phyloP scores from a whole-genome alignment of 2,888 invertebrate genomes.

The Nemotelus pantherinus region DNA sequence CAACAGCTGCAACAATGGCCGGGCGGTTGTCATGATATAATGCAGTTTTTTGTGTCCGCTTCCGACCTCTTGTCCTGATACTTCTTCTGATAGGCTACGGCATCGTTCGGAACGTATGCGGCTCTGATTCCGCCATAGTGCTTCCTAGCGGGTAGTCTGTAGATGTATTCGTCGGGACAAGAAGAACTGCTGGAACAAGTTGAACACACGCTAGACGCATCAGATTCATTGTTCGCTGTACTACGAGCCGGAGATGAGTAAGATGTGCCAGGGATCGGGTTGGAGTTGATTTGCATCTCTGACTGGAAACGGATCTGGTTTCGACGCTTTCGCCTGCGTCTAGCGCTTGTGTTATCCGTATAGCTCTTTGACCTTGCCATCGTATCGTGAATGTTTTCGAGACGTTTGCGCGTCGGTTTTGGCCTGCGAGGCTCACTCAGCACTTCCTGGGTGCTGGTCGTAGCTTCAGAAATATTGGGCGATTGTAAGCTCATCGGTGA shows the following conservation, averaged over 20 bases:
- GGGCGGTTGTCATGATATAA: conserved; percentile 78
- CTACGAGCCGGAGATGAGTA: conserved; percentile 8
- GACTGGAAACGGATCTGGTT: conserved; percentile 54
- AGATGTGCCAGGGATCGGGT: conserved; percentile 54
- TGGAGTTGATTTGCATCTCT: conserved; percentile 64
- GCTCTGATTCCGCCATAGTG: conserved; percentile 91
- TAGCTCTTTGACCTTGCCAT: conserved; percentile 69
- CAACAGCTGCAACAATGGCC: conserved; percentile 43
- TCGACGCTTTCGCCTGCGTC: conserved; percentile 59
- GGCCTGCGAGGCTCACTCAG: conserved; percentile 52
- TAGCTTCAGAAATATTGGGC: conserved; percentile 68
- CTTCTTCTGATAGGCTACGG: conserved; percentile 82
- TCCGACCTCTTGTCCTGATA: conserved; percentile 63
- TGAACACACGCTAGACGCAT: conserved; percentile 84
- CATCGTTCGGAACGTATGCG: conserved; percentile 93
- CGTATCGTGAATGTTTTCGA: conserved; percentile 63
- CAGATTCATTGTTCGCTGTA: conserved; percentile 67
- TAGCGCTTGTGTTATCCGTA: conserved; percentile 61
- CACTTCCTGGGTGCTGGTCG: conserved; percentile 55
- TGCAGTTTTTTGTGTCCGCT: conserved; percentile 78
- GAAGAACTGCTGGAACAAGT: conserved; percentile 89
- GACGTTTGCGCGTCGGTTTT: conserved; percentile 61
- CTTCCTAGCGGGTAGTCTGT: conserved; percentile 82
- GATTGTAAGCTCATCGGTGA: conserved; percentile 58
- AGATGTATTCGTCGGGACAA: conserved; percentile 89